Evolutionary conservation across 2,113 vertebrate species (phyloP), one percentile per base, ranked within the genome.

Genomic region (Suncus etruscus): DNA sequence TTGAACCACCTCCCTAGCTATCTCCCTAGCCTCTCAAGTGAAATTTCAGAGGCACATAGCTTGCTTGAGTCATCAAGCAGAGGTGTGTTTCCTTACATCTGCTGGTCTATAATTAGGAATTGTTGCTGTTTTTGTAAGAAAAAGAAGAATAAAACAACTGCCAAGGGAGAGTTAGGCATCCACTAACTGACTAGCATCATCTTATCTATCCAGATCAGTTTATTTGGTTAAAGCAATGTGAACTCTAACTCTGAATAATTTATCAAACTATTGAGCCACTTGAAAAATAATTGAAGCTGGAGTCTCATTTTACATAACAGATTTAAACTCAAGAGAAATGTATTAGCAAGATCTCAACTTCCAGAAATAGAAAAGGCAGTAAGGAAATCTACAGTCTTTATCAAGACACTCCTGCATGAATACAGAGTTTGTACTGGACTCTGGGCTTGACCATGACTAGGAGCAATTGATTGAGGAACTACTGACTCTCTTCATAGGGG

Each of bases 171-270:
- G 32, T 32, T 32, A 10, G 20, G 50, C 78, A 61, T 73, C 83
- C 88, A 69, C 80, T 58, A 45, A 4, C 90, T 91, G 80, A 90
- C 39, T 24, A 31, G 79, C 15, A 11, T 84, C 86, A 54, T 68
- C 85, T 94, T 90, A 48, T 77, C 75, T 90, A 77, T 76, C 91
- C 89, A 92, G 91, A 94, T 90, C 79, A 83, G 94, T 90, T 86
- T 93, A 97, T 94, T 90, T 95, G 93, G 95, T 84, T 95, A 95
- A 95, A 95, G 87, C 69, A 58, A 91, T 70, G 51, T 90, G 91
- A 95, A 94, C 91, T 79, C 83, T 81, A 93, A 86, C 94, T 73
- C 73, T 94, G 94, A 95, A 95, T 94, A 96, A 94, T 94, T 93
- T 92, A 95, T 92, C 69, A 63, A 94, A 91, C 94, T 94, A 94